phyloP scores from a whole-genome alignment of 2,888 invertebrate species.

The Adelognathus sp. region DNA sequence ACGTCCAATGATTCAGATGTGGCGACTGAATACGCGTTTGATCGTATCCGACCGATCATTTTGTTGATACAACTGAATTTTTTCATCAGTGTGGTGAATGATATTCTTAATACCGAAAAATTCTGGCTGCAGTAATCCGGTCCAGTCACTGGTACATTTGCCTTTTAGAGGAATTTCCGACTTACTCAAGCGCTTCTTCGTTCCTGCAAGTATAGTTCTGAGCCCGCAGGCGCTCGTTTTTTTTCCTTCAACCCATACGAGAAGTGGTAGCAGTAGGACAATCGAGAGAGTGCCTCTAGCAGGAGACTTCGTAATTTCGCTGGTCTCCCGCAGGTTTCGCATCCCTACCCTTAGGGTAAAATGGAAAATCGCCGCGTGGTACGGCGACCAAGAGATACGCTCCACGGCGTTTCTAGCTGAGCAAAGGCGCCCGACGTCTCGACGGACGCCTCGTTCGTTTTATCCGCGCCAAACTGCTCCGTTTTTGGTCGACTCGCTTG shows the following conservation, averaged over 20 bases:
- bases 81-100: no score
- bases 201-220: not conserved
- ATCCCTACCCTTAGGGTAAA: not conserved
- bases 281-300: not conserved
- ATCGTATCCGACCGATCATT: no score
- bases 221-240: not conserved
- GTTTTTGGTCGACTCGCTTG: not conserved
- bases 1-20: no score
- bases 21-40: no score
- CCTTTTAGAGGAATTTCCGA: not conserved
- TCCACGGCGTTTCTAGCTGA: not conserved
- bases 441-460: conserved; percentile 20
- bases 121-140: no score
- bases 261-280: not conserved
- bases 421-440: not conserved
- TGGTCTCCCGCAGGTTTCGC: conserved; percentile 29
- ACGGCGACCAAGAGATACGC: conserved; percentile 10
- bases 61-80: no score
- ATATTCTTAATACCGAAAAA: no score
- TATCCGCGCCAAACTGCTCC: not conserved
- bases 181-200: not conserved
- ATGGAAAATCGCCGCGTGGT: conserved; percentile 43
- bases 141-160: no score
- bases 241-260: not conserved
- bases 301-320: conserved; percentile 27